Evolutionary conservation across 2,113 vertebrate genomes (phyloP).

Genomic region (Microcebus griseorufus): DNA sequence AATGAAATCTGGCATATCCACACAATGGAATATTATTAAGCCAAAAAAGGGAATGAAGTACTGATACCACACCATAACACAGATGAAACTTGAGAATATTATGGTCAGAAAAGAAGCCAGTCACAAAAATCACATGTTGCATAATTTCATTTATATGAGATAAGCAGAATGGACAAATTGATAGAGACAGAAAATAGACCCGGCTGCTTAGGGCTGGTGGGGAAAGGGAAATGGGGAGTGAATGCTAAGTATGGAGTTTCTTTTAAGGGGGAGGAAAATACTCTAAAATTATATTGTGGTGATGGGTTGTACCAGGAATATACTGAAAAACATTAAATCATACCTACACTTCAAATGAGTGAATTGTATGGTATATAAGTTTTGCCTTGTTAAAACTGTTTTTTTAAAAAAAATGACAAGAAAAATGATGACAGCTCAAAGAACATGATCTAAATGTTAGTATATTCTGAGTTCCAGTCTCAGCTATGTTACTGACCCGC

Average conservation of each 20-base stretch:
- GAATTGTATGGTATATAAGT: neutral
- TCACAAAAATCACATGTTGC: neutral
- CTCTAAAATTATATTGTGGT: conserved; percentile 9
- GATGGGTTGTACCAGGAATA: neutral
- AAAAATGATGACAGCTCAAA: neutral
- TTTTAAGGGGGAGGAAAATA: neutral
- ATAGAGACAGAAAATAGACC: neutral
- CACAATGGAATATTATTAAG: neutral
- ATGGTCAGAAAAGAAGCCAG: neutral
- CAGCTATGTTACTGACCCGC: neutral
- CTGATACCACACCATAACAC: neutral
- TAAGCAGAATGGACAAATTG: neutral
- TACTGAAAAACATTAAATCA: neutral
- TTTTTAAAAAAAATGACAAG: neutral
- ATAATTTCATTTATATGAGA: conserved; percentile 27
- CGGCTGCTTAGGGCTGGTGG: neutral
- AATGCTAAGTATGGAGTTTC: neutral
- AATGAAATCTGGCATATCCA: neutral
- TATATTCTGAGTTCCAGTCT: neutral
- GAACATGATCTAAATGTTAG: neutral
- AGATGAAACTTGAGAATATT: neutral
- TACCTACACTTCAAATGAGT: neutral
- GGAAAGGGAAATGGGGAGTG: neutral
- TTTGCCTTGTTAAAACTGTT: neutral
- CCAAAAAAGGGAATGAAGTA: neutral